Evolutionary conservation across 2,113 vertebrate genomes (phyloP).

Genomic region (Centropus unirufus): DNA sequence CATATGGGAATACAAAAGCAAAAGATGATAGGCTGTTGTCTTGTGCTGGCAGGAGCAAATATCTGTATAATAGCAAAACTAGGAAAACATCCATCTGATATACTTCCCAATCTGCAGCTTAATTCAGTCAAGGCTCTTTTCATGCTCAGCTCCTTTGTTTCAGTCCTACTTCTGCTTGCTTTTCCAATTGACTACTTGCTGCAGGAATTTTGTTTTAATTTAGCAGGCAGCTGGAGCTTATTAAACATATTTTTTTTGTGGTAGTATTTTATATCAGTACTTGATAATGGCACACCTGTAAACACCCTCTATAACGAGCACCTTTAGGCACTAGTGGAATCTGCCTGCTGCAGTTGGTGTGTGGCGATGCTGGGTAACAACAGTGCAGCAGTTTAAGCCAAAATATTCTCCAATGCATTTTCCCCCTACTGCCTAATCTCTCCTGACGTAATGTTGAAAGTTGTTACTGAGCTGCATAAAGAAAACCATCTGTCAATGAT

Average conservation of each 20-base stretch:
- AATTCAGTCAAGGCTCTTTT: not conserved
- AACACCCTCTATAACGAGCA: conserved; percentile 59
- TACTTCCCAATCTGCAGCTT: not conserved
- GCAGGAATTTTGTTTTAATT: conserved; percentile 33
- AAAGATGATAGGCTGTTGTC: not conserved
- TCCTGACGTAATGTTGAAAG: conserved; percentile 58
- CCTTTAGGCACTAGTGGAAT: not conserved
- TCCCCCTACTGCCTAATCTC: conserved; percentile 21
- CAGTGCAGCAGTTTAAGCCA: fast-evolving
- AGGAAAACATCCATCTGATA: conserved; percentile 1
- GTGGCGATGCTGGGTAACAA: not conserved
- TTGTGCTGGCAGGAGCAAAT: conserved; percentile 2
- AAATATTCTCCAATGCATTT: not conserved
- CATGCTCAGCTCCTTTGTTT: not conserved
- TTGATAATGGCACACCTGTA: conserved; percentile 60
- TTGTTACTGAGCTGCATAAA: conserved; percentile 60
- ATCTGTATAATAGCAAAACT: not conserved
- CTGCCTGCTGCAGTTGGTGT: not conserved
- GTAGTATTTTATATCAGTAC: conserved; percentile 52
- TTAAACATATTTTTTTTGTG: not conserved
- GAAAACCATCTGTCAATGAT: conserved; percentile 64
- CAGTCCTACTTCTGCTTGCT: not conserved
- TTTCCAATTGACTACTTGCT: not conserved
- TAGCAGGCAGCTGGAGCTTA: conserved; percentile 54
- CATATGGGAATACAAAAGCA: not conserved